Percentiles rank a stretch among this genome's conserved stretches.
Conservation (phyloP, 2,797 vertebrate genomes). For the Ispidina lecontei region DNA sequence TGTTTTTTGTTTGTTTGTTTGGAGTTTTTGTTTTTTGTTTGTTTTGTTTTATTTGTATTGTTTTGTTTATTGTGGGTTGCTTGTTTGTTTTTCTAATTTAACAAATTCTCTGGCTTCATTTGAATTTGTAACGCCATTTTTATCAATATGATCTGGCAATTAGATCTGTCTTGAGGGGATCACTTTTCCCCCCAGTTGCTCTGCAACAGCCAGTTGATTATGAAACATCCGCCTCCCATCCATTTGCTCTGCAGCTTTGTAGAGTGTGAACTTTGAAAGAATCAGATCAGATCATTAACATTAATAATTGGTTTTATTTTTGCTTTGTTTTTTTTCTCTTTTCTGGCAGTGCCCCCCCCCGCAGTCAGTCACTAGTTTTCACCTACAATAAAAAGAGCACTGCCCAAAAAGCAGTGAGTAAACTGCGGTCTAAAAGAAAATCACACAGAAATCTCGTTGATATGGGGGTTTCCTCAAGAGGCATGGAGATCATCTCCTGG, state of each 20-base stretch:
- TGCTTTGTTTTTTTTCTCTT: not conserved
- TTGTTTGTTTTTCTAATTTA: not conserved
- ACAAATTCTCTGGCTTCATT: not conserved
- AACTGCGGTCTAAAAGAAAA: not conserved
- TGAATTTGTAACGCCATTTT: not conserved
- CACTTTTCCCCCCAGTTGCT: not conserved
- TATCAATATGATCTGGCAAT: slow-evolving; percentile 18
- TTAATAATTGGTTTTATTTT: not conserved
- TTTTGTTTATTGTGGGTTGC: not conserved
- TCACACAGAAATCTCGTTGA: not conserved
- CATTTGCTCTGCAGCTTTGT: not conserved
- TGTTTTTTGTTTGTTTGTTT: not conserved
- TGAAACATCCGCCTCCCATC: not conserved
- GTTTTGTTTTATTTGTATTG: not conserved
- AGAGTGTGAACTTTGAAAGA: slow-evolving; percentile 24
- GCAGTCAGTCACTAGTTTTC: not conserved
- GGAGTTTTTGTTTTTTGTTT: not conserved
- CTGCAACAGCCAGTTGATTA: not conserved
- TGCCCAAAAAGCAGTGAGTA: not conserved
- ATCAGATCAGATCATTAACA: not conserved
- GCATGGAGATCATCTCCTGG: not conserved
- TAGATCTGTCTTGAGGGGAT: slow-evolving; percentile 18
- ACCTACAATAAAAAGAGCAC: fast-evolving
- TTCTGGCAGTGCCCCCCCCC: not conserved
- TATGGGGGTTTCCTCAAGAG: not conserved